Evolutionary conservation across 2,888 invertebrate genomes (phyloP).

Genomic region (Cerastoderma edule): DNA sequence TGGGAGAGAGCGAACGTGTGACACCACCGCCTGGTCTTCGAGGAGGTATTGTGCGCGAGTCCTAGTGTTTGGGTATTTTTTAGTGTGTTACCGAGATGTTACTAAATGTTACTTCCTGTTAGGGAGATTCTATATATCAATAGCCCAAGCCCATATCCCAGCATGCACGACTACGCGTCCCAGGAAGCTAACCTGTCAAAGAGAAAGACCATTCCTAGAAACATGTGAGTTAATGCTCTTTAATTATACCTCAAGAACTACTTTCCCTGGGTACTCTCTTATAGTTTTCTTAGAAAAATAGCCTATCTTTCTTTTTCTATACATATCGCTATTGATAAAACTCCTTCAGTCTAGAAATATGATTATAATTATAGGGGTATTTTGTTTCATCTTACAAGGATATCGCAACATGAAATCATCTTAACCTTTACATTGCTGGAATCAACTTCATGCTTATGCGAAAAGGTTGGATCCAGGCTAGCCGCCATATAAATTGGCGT

Average conservation of each 20-base stretch:
- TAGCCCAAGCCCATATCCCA: conserved; percentile 28
- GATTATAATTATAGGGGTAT: too few species aligned
- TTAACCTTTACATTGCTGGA: too few species aligned
- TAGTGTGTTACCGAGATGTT: conserved; percentile 33
- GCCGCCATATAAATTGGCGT: too few species aligned
- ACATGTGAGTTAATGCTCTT: neutral
- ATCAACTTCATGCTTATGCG: too few species aligned
- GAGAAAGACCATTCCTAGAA: conserved; percentile 49
- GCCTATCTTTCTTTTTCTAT: neutral
- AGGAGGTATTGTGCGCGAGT: neutral
- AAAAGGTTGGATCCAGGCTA: too few species aligned
- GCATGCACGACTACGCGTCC: conserved; percentile 52
- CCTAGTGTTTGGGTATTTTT: neutral
- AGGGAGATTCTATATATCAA: conserved; percentile 29
- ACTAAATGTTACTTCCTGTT: conserved; percentile 32
- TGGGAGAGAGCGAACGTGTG: too few species aligned
- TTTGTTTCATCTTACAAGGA: too few species aligned
- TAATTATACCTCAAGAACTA: neutral
- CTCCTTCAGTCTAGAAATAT: neutral
- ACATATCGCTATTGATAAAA: neutral
- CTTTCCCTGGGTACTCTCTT: neutral
- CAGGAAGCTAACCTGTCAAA: conserved; percentile 57
- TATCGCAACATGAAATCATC: too few species aligned
- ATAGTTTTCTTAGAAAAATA: neutral
- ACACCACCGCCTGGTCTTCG: too few species aligned